phyloP scores from a whole-genome alignment of 2,888 invertebrate genomes.

The Chirona hameri region DNA sequence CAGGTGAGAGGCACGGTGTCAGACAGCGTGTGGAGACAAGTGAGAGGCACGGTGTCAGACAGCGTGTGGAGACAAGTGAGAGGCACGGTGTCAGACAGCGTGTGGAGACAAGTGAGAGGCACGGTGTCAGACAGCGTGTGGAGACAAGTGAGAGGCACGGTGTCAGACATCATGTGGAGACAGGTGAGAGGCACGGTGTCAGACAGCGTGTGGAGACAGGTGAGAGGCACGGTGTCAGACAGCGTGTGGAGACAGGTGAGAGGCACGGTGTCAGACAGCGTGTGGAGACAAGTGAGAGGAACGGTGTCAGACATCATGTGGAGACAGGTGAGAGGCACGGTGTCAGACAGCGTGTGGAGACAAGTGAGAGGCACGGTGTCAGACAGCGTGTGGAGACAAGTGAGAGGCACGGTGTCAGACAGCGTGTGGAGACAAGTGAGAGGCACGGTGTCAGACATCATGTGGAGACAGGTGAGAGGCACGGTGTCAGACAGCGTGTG shows the following conservation, averaged over 20 bases:
- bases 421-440: slow-evolving; percentile 67
- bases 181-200: neutral
- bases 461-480: neutral
- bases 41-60: no score
- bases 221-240: no score
- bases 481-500: neutral
- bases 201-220: neutral
- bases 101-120: no score
- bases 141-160: slow-evolving; percentile 56
- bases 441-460: neutral
- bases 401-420: no score
- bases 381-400: no score
- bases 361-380: neutral
- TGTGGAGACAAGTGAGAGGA: slow-evolving; percentile 63
- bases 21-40: neutral
- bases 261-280: no score
- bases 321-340: neutral
- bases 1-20: slow-evolving; percentile 41
- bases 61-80: neutral
- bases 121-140: slow-evolving; percentile 52
- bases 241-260: no score
- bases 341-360: neutral
- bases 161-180: neutral
- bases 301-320: neutral
- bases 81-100: no score